Base-by-base conservation (phyloP, 2,888 invertebrate species). In the Rhogogaster chlorosoma region DNA sequence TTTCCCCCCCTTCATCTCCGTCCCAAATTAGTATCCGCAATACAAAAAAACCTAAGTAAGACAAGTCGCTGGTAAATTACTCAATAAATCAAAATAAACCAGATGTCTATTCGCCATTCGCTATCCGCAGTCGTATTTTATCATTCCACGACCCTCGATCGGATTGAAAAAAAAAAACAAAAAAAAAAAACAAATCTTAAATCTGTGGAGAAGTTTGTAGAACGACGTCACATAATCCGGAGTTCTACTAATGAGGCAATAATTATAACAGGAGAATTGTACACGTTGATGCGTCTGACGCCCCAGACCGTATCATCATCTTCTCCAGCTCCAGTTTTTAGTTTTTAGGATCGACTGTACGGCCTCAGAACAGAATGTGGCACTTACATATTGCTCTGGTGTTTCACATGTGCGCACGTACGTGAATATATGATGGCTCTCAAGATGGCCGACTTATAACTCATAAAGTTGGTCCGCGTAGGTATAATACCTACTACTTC, bases 401-500 rank as follows among this genome's bases (percentile, higher is more conserved):
- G 83, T 12, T 89, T 90, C 90, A 89, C 89, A 89, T 91, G 91
- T 92, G 90, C 89, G 91, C 89, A 89, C 90, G 91, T 91, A 90
- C 89, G 91, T 91, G 92, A 91, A 92, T 92, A 91, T 90, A 90
- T 88, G 92, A 92, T 92, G 91, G 91, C 89, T 92, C 87, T 90
- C 92, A 93, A 93, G 91, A 93, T 93, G 93, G 93, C 93, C 91
- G 92, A 91, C 92, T 93, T 92, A 91, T 92, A 93, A 93, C 90
- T 93, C 92, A 91, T 93, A 93, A 93, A 93, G 90, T 92, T 89
- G 89, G 89, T 86, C 88, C 84, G 87, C 85, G 86, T 80, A 61
- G 57, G 61, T 80, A 61, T 38, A 61, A 49, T 32, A 77, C 49
- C 26, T 32, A 53, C 77, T 38, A 53, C 53, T 77, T 77, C 83